Percentiles rank a stretch among this genome's conserved stretches.
These are phyloP conservation scores for Chalcosyrphus nemorum DNA, from an alignment of 2,888 invertebrate species.

Conservation along the genomic window DNA sequence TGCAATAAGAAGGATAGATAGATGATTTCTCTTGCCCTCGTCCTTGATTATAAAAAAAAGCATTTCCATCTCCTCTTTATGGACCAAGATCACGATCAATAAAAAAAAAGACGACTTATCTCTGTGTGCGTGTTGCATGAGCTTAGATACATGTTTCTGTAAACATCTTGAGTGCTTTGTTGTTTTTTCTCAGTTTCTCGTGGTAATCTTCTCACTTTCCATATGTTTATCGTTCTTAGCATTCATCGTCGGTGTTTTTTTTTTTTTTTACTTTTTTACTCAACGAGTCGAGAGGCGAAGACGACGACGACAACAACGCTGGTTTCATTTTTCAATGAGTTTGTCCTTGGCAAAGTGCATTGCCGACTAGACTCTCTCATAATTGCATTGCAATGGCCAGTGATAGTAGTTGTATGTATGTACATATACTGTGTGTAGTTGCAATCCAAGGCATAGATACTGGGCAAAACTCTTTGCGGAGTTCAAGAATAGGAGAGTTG, in stretches of 20 bases:
- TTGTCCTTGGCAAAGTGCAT: conserved; percentile 81
- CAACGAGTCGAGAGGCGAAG: not conserved
- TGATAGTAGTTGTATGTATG: not conserved
- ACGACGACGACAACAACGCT: conserved; percentile 15
- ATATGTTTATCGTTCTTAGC: conserved; percentile 65
- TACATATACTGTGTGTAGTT: too few relatives aligned
- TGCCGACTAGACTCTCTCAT: conserved; percentile 75
- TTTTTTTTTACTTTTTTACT: not conserved
- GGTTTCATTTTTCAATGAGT: conserved; percentile 80
- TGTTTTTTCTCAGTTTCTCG: not conserved
- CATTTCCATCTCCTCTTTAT: conserved; percentile 36
- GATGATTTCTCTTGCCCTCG: conserved; percentile 15
- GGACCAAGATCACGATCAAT: conserved; percentile 59
- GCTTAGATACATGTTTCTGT: conserved; percentile 10
- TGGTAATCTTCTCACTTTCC: conserved; percentile 68
- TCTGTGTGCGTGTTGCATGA: conserved; percentile 15
- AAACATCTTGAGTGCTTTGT: conserved; percentile 29
- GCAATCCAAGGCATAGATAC: not conserved
- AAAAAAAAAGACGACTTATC: not conserved
- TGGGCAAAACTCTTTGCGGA: conserved; percentile 28
- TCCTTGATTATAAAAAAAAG: conserved; percentile 11
- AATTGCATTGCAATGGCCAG: conserved; percentile 62
- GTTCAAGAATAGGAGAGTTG: conserved; percentile 51
- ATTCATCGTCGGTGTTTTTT: conserved; percentile 44
- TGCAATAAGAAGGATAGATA: not conserved